Conservation (phyloP, 1,140 invertebrate genomes). For the Hyphantria cunea region DNA sequence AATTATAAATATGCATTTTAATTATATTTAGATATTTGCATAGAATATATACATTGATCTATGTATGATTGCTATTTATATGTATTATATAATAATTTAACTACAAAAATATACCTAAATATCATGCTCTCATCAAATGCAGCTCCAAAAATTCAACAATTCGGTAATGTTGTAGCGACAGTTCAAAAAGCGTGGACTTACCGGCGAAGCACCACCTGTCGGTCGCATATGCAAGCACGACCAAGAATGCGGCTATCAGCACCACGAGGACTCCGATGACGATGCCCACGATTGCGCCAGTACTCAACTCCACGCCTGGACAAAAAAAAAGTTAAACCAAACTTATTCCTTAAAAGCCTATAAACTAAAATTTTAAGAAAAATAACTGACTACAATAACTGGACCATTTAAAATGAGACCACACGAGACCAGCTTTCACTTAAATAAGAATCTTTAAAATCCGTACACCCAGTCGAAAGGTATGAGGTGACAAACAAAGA, state of each 20-base stretch:
- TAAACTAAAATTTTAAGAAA: neutral
- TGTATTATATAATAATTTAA: too few relatives aligned
- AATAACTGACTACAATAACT: too few relatives aligned
- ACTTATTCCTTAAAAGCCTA: neutral
- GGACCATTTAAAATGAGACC: too few relatives aligned
- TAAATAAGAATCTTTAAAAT: too few relatives aligned
- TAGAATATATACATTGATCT: too few relatives aligned
- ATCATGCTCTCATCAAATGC: neutral
- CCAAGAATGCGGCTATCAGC: constrained; percentile 84
- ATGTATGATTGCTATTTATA: too few relatives aligned
- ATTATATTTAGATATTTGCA: too few relatives aligned
- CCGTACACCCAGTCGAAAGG: too few relatives aligned
- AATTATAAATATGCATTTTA: too few relatives aligned
- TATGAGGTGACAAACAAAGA: too few relatives aligned
- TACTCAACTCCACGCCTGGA: constrained; percentile 86
- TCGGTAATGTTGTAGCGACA: constrained; percentile 23
- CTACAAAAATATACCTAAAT: too few relatives aligned
- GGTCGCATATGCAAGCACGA: constrained; percentile 89
- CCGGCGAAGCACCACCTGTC: constrained; percentile 92
- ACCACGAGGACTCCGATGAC: constrained; percentile 86
- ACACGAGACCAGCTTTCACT: too few relatives aligned
- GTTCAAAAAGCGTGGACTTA: constrained; percentile 78
- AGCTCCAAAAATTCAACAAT: constrained; percentile 23
- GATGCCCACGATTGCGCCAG: constrained; percentile 89
- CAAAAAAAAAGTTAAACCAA: constrained; percentile 16